phyloP scores from a whole-genome alignment of 2,888 invertebrate species.

The Andrena bucephala region DNA sequence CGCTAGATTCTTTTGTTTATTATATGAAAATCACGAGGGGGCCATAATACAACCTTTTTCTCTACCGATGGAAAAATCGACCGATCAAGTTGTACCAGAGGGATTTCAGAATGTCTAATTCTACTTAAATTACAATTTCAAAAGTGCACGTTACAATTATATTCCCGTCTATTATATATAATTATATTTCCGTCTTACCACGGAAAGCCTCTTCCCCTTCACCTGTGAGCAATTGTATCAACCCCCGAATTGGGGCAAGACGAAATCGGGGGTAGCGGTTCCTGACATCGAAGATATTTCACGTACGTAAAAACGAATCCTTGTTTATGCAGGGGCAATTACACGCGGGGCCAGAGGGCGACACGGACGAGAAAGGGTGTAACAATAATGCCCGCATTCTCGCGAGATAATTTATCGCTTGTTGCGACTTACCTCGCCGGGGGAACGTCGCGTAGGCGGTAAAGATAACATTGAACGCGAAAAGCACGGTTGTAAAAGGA shows the following conservation, averaged over 20 bases:
- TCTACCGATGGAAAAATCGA: too few species aligned
- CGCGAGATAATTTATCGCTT: slow-evolving; percentile 59
- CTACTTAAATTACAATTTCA: too few species aligned
- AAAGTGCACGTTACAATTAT: too few species aligned
- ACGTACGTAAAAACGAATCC: slow-evolving; percentile 30
- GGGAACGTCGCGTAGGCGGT: slow-evolving; percentile 38
- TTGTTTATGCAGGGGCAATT: slow-evolving; percentile 50
- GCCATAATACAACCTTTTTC: too few species aligned
- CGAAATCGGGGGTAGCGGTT: not conserved
- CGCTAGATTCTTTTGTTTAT: too few species aligned
- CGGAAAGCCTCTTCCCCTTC: not conserved
- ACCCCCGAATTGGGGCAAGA: slow-evolving; percentile 18
- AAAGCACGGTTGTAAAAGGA: slow-evolving; percentile 47
- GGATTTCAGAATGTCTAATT: too few species aligned
- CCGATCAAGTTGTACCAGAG: too few species aligned
- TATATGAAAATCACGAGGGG: too few species aligned
- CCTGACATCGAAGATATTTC: slow-evolving; percentile 36
- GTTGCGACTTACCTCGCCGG: slow-evolving; percentile 15
- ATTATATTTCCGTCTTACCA: too few species aligned
- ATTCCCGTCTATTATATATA: too few species aligned
- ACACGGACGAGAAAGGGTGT: slow-evolving; percentile 1
- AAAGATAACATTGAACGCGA: slow-evolving; percentile 60
- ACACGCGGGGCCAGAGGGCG: slow-evolving; percentile 26
- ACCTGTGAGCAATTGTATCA: not conserved
- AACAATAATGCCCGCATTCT: slow-evolving; percentile 47